Conservation (phyloP, 2,888 invertebrate species). For the Lysandra bellargus region DNA sequence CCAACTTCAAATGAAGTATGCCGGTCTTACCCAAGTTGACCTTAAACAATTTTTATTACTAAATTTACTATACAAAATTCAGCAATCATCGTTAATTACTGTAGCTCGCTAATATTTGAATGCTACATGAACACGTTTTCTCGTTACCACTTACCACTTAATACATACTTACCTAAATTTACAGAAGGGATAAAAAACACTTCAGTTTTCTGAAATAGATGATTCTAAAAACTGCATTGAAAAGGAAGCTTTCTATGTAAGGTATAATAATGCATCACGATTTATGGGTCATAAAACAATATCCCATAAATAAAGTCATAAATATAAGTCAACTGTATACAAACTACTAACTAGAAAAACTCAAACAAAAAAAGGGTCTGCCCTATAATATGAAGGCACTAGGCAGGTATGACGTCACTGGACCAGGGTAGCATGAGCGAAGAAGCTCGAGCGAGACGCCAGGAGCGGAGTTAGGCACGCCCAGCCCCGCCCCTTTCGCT, state of each 20-base stretch:
- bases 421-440: conserved; percentile 60
- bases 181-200: too few relatives aligned
- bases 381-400: conserved; percentile 33
- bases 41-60: too few relatives aligned
- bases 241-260: neutral
- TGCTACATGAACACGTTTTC: too few relatives aligned
- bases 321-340: neutral
- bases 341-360: conserved; percentile 1
- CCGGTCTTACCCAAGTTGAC: too few relatives aligned
- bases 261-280: neutral
- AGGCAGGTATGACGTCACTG: conserved; percentile 47
- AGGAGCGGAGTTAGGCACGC: conserved; percentile 50
- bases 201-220: neutral
- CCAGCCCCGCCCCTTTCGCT: conserved; percentile 59
- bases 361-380: conserved; percentile 23
- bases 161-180: too few relatives aligned
- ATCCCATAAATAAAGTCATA: neutral
- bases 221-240: neutral
- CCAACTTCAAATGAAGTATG: too few relatives aligned
- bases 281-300: neutral
- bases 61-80: too few relatives aligned
- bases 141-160: too few relatives aligned
- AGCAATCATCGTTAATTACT: too few relatives aligned
- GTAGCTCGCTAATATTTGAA: too few relatives aligned
- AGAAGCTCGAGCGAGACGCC: conserved; percentile 43